Conservation (phyloP, 2,797 vertebrate genomes). For the Characodon lateralis region DNA sequence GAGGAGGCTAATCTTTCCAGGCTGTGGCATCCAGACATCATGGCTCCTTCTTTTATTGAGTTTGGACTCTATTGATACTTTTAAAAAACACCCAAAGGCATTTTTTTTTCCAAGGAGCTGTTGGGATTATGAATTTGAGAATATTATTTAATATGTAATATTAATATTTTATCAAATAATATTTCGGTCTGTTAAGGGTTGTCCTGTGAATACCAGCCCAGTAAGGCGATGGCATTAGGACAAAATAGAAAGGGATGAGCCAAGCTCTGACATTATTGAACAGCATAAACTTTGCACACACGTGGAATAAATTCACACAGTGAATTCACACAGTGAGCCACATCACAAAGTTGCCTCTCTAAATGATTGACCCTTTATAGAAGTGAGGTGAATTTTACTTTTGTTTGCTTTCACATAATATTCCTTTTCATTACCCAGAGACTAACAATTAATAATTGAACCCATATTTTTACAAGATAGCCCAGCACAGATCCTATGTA, state of each 20-base stretch:
- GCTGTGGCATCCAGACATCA: not conserved
- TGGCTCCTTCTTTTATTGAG: not conserved
- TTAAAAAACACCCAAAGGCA: not conserved
- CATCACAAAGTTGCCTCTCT: not conserved
- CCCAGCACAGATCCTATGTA: conserved; percentile 24
- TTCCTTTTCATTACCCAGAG: conserved; percentile 1
- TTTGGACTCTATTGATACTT: not conserved
- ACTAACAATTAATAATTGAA: conserved; percentile 45
- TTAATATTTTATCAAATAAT: too few species aligned
- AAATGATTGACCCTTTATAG: not conserved
- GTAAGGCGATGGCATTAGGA: too few species aligned
- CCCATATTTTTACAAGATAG: conserved; percentile 31
- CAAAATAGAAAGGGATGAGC: too few species aligned
- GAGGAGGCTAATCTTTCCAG: not conserved
- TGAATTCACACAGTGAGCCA: not conserved
- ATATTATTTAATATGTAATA: too few species aligned
- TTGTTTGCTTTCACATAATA: conserved; percentile 21
- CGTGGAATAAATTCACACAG: too few species aligned
- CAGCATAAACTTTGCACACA: too few species aligned
- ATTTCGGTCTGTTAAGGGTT: too few species aligned
- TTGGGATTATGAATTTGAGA: too few species aligned
- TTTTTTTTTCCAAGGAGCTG: too few species aligned
- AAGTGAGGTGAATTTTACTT: conserved; percentile 23
- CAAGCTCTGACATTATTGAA: too few species aligned
- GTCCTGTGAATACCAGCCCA: too few species aligned